Conservation (phyloP, 1,140 invertebrate genomes). For the Cecropterus lyciades region DNA sequence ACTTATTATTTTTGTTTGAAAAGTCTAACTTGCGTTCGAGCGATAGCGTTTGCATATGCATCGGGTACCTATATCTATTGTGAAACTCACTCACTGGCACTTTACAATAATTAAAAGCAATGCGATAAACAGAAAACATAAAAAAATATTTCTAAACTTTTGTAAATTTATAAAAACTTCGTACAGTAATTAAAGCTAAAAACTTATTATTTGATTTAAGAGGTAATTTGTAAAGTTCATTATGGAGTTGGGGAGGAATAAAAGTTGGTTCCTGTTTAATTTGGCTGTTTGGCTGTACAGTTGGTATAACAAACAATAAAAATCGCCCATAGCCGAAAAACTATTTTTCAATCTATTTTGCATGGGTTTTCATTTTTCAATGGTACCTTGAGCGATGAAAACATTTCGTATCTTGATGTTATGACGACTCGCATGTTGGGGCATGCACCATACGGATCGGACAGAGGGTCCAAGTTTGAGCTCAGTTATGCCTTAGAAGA, state of each 20-base stretch:
- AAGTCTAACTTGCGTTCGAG: too few relatives aligned
- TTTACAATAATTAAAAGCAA: constrained; percentile 15
- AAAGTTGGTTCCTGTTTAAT: constrained; percentile 2
- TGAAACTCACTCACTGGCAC: too few relatives aligned
- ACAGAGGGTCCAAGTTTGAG: too few relatives aligned
- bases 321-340: background rate
- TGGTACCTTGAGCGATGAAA: too few relatives aligned
- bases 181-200: constrained; percentile 34
- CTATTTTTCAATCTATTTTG: background rate
- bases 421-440: too few relatives aligned
- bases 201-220: constrained; percentile 40
- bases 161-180: constrained; percentile 27
- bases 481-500: too few relatives aligned
- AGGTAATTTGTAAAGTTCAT: constrained; percentile 44
- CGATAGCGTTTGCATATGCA: too few relatives aligned
- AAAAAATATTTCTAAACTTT: constrained; percentile 15
- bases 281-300: background rate
- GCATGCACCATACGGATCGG: too few relatives aligned
- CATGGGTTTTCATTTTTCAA: background rate
- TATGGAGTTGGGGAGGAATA: constrained; percentile 28
- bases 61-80: too few relatives aligned
- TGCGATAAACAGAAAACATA: constrained; percentile 13
- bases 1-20: too few relatives aligned
- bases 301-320: background rate
- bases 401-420: too few relatives aligned